phyloP scores from a whole-genome alignment of 92 coral and sea anemone species.

The Actinostola sp. region DNA sequence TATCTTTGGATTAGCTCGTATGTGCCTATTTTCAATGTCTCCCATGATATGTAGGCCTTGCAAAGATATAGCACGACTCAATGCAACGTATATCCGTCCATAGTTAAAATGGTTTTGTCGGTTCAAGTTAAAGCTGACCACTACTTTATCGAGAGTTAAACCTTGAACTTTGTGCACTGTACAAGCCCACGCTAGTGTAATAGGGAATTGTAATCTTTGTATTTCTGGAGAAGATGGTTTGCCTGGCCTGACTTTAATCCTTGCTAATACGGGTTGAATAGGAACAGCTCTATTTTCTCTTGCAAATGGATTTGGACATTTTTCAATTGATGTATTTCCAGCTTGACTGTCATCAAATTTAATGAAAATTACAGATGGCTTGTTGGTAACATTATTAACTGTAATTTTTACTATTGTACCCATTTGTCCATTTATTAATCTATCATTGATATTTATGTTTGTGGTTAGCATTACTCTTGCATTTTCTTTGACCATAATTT shows the following conservation, averaged over 20 bases:
- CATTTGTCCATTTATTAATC: slow-evolving; percentile 73
- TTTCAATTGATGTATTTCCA: slow-evolving; percentile 30
- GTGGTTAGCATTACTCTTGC: slow-evolving; percentile 68
- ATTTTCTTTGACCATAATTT: slow-evolving; percentile 56
- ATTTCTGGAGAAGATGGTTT: no score
- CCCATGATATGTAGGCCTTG: slow-evolving; percentile 55
- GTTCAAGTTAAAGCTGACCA: slow-evolving; percentile 44
- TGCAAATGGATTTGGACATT: slow-evolving; percentile 29
- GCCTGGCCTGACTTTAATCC: no score
- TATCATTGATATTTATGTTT: slow-evolving; percentile 56
- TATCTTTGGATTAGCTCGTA: no score
- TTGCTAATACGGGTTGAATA: slow-evolving; percentile 42
- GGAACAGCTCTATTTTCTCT: slow-evolving; percentile 48
- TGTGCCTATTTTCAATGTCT: slow-evolving; percentile 49
- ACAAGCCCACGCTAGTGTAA: no score
- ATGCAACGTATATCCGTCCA: slow-evolving; percentile 70
- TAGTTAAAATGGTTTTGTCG: slow-evolving; percentile 60
- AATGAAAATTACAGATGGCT: slow-evolving; percentile 45
- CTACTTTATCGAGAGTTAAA: no score
- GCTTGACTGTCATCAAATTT: slow-evolving; percentile 55
- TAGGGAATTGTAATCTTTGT: no score
- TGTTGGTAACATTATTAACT: slow-evolving; percentile 26
- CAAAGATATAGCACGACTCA: slow-evolving; percentile 57
- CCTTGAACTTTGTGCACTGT: no score
- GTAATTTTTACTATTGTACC: slow-evolving; percentile 59